Evolutionary conservation across 1,140 invertebrate species (phyloP).

Genomic region (Carposina sasakii): DNA sequence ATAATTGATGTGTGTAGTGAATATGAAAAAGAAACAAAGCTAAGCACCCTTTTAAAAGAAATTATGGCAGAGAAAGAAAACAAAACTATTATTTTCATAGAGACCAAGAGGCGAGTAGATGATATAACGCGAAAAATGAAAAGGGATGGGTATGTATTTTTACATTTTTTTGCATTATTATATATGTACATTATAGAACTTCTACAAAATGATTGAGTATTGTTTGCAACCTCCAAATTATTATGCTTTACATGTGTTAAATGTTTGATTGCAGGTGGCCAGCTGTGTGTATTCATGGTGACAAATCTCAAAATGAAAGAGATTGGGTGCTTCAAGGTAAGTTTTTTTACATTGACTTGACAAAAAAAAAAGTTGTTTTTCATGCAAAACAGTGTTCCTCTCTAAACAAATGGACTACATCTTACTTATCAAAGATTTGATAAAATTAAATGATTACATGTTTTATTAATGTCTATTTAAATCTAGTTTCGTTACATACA

Average conservation of each 20-base stretch:
- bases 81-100: constrained; percentile 93
- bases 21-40: constrained; percentile 83
- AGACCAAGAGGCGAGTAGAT: constrained; percentile 93
- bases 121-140: constrained; percentile 91
- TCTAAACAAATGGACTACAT: too few species aligned
- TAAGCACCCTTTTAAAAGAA: constrained; percentile 85
- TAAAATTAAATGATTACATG: background rate
- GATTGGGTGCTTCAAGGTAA: constrained; percentile 87
- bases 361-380: too few species aligned
- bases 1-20: constrained; percentile 92
- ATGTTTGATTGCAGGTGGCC: constrained; percentile 75
- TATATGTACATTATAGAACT: background rate
- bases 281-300: constrained; percentile 90
- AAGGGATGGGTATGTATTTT: constrained; percentile 77
- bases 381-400: too few species aligned
- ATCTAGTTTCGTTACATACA: too few species aligned
- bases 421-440: background rate
- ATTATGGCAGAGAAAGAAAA: constrained; percentile 90
- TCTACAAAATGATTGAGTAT: background rate
- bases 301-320: constrained; percentile 92
- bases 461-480: too few species aligned
- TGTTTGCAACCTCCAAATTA: background rate
- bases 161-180: too few species aligned
- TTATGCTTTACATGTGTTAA: background rate
- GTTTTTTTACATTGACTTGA: constrained; percentile 12